phyloP scores from a whole-genome alignment of 2,888 invertebrate genomes.

The Platycnemis pennipes region DNA sequence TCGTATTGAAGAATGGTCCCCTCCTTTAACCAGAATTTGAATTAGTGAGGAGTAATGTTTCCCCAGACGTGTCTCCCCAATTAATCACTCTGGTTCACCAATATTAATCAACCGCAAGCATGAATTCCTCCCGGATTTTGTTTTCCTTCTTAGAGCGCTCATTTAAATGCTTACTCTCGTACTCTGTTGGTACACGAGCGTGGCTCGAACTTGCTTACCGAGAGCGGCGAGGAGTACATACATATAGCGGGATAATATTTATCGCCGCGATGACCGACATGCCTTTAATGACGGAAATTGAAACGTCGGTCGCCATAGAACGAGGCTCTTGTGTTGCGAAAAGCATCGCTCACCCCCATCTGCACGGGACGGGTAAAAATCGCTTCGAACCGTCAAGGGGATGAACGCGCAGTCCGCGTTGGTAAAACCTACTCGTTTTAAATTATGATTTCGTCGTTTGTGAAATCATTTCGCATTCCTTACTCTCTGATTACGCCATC shows the following conservation, averaged over 20 bases:
- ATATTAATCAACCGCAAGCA: neutral
- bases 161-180: neutral
- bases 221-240: neutral
- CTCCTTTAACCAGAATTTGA: neutral
- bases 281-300: slow-evolving; percentile 1
- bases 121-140: neutral
- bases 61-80: neutral
- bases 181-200: neutral
- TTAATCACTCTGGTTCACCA: neutral
- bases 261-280: neutral
- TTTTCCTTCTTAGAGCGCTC: neutral
- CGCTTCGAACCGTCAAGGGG: neutral
- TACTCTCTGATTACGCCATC: neutral
- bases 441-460: slow-evolving; percentile 39
- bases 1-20: neutral
- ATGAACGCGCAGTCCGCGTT: neutral
- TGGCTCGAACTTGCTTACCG: neutral
- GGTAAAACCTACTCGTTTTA: neutral
- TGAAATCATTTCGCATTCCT: slow-evolving; percentile 36
- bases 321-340: neutral
- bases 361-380: neutral
- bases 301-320: neutral
- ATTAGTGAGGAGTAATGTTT: neutral
- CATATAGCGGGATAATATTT: neutral
- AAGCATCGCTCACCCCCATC: neutral